Evolutionary conservation across 2,113 vertebrate species (phyloP).

Genomic region (Catharus minimus): DNA sequence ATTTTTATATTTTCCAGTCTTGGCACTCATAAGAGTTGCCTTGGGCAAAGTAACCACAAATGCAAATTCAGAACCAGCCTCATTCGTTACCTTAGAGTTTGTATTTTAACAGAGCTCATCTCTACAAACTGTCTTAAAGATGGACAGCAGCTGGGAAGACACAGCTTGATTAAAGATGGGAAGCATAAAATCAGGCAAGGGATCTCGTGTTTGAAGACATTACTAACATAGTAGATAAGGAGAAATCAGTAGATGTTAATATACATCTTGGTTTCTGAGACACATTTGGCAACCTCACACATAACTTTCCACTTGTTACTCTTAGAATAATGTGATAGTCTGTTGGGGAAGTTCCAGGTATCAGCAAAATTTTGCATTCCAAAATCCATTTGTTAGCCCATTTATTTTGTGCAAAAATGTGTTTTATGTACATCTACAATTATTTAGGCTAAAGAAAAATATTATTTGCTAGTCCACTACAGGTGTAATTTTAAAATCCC

Average conservation of each 20-base stretch:
- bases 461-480: background rate
- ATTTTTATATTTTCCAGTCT: background rate
- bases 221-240: conserved; percentile 51
- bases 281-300: conserved; percentile 15
- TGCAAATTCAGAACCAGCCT: background rate
- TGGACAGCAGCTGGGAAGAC: conserved; percentile 49
- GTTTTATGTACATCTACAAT: background rate
- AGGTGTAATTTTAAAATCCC: background rate
- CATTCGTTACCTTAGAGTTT: background rate
- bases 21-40: background rate
- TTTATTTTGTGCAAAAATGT: background rate
- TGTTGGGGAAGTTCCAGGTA: background rate
- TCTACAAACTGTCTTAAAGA: background rate
- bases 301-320: background rate
- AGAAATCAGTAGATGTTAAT: conserved; percentile 56
- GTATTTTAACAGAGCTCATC: background rate
- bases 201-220: conserved; percentile 44
- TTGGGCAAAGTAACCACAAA: background rate
- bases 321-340: background rate
- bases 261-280: background rate
- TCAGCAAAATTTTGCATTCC: background rate
- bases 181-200: conserved; percentile 40
- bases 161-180: conserved; percentile 60
- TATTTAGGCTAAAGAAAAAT: background rate
- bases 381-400: background rate